phyloP scores from a whole-genome alignment of 2,113 vertebrate species.

The Triplophysa rosa region DNA sequence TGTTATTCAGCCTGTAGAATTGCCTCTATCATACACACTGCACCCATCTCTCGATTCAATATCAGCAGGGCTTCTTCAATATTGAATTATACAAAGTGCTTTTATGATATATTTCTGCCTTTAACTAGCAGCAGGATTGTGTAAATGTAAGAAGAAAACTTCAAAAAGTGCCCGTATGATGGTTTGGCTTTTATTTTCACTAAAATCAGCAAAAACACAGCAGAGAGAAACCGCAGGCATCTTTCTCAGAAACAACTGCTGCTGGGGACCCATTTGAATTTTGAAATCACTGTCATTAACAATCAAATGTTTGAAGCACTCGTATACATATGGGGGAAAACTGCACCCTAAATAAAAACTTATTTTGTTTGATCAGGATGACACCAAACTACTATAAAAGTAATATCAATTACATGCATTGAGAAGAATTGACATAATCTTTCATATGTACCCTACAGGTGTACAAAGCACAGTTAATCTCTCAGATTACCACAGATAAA shows the following conservation, averaged over 20 bases:
- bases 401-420: too few relatives aligned
- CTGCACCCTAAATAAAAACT: conserved; percentile 21
- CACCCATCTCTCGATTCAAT: conserved; percentile 40
- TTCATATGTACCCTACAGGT: too few relatives aligned
- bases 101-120: conserved; percentile 66
- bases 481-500: too few relatives aligned
- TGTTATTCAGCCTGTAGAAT: conserved; percentile 67
- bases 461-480: too few relatives aligned
- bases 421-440: too few relatives aligned
- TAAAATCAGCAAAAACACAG: conserved; percentile 76
- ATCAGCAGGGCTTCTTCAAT: conserved; percentile 73
- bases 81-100: conserved; percentile 75
- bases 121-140: conserved; percentile 65
- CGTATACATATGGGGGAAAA: conserved; percentile 61
- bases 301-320: conserved; percentile 77
- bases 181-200: conserved; percentile 73
- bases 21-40: conserved; percentile 41
- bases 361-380: background rate
- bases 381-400: background rate
- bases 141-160: conserved; percentile 67
- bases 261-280: conserved; percentile 76
- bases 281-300: conserved; percentile 76
- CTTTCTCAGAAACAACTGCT: conserved; percentile 67
- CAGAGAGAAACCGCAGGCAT: conserved; percentile 66
- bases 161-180: conserved; percentile 73